Evolutionary conservation across 1,140 invertebrate genomes (phyloP).

Genomic region (Bombus sylvicola): DNA sequence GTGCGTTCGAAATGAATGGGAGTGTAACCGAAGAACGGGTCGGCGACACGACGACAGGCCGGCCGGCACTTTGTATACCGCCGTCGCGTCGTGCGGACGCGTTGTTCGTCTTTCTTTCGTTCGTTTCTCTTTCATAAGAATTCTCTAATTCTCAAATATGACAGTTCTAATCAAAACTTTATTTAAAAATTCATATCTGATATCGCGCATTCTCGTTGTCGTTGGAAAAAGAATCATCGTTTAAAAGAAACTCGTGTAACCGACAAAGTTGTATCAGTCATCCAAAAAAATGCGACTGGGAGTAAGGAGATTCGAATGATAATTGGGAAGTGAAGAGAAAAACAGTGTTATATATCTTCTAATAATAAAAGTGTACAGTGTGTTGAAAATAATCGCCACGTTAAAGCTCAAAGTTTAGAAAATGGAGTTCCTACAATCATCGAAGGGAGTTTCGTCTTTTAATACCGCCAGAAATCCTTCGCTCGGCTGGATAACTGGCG

Average conservation of each 20-base stretch:
- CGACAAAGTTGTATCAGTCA: neutral
- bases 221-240: no score
- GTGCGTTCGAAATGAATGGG: conserved; percentile 48
- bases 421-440: neutral
- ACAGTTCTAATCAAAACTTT: neutral
- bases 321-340: neutral
- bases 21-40: conserved; percentile 40
- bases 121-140: neutral
- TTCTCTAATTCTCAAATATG: neutral
- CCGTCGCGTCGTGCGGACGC: conserved; percentile 68
- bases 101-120: neutral
- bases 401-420: neutral
- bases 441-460: no score
- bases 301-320: neutral
- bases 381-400: neutral
- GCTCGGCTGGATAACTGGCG: neutral
- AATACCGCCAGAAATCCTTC: neutral
- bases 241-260: neutral
- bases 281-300: neutral
- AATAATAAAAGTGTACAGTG: conserved; percentile 32
- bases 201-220: neutral
- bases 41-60: conserved; percentile 39
- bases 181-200: neutral
- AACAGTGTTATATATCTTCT: conserved; percentile 7
- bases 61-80: conserved; percentile 73